These are phyloP conservation scores for Protula sp. DNA, from an alignment of 2,888 invertebrate genomes.

Conservation along the genomic window DNA sequence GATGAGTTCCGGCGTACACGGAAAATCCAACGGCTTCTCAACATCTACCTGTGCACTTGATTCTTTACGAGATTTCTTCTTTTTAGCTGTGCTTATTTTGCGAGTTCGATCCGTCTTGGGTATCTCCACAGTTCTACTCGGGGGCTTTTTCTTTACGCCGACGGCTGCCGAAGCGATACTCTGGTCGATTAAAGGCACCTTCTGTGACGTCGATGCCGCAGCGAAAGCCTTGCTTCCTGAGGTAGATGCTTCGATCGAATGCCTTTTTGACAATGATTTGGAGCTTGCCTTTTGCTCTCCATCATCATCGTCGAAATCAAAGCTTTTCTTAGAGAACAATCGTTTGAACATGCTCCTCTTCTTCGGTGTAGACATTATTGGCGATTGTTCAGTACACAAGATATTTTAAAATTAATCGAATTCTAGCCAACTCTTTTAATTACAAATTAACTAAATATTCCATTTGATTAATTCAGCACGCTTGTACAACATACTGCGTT, in stretches of 20 bases:
- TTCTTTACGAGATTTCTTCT: neutral
- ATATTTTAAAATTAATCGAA: no score
- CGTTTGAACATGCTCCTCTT: neutral
- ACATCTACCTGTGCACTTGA: conserved; percentile 4
- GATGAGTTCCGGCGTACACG: conserved; percentile 24
- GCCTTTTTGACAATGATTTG: no score
- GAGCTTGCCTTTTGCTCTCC: no score
- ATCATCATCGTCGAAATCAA: neutral
- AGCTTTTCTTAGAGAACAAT: neutral
- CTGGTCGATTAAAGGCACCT: no score
- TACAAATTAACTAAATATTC: no score
- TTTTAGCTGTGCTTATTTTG: neutral
- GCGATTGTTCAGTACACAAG: no score
- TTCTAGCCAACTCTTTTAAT: no score
- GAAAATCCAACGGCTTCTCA: conserved; percentile 20
- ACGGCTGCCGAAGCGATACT: neutral
- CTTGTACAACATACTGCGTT: no score
- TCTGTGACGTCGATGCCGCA: no score
- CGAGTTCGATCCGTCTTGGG: neutral
- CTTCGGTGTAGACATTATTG: neutral
- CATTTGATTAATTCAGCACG: no score
- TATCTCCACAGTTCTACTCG: neutral
- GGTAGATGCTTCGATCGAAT: no score
- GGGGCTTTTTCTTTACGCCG: neutral
- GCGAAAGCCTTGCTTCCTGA: no score